Conservation (phyloP, 92 coral and sea anemone genomes). For the Zoanthus solanderi region DNA sequence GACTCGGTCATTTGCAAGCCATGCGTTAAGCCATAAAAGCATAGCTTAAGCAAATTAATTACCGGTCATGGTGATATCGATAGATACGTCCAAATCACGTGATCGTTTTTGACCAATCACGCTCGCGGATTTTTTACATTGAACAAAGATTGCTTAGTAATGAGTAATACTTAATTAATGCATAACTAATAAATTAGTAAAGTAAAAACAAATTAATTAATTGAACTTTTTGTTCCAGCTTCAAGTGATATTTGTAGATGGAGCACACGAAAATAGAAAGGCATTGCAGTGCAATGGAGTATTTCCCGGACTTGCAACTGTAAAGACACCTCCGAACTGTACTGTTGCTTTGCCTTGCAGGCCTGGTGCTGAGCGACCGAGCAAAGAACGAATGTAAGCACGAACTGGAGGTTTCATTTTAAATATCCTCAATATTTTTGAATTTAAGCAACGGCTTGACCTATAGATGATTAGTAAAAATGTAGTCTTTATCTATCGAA, state of each 20-base stretch:
- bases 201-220: neutral
- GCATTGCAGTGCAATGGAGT: slow-evolving; percentile 38
- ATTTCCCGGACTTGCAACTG: slow-evolving; percentile 69
- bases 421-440: neutral
- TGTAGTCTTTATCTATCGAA: no score
- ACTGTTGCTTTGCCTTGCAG: slow-evolving; percentile 76
- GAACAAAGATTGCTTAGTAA: no score
- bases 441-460: no score
- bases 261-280: slow-evolving; percentile 58
- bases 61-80: no score
- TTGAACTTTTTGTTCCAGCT: slow-evolving; percentile 51
- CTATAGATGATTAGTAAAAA: no score
- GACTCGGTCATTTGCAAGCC: no score
- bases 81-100: no score
- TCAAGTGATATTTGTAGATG: slow-evolving; percentile 77
- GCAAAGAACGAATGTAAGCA: slow-evolving; percentile 76
- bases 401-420: neutral
- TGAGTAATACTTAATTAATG: neutral
- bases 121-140: no score
- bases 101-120: no score
- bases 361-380: slow-evolving; percentile 69
- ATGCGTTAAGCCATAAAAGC: no score
- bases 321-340: slow-evolving; percentile 72
- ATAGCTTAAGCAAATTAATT: no score
- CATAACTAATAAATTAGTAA: neutral